Evolutionary conservation across 2,888 invertebrate genomes (phyloP).

Genomic region (Rhingia campestris): DNA sequence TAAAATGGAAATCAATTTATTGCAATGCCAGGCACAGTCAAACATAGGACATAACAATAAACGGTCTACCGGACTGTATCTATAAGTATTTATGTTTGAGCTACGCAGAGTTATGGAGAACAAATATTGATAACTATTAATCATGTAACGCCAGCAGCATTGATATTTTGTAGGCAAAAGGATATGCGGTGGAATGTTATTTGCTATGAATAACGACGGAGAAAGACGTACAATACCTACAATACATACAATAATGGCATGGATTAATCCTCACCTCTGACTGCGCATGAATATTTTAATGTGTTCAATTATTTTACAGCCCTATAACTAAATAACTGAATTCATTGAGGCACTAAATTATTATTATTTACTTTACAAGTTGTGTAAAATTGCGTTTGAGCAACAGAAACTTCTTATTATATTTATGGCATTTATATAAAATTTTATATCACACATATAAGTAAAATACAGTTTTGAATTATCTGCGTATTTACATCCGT

Average conservation of each 20-base stretch:
- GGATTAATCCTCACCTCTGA: background rate
- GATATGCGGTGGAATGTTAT: constrained; percentile 42
- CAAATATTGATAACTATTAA: constrained; percentile 72
- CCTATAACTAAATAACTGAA: constrained; percentile 64
- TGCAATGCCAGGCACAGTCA: constrained; percentile 54
- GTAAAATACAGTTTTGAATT: too few species aligned
- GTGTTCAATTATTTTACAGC: constrained; percentile 67
- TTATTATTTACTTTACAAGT: constrained; percentile 51
- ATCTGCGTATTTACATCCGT: too few species aligned
- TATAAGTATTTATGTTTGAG: too few species aligned
- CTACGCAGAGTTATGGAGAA: constrained; percentile 14
- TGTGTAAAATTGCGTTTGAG: constrained; percentile 51
- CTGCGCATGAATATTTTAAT: constrained; percentile 64
- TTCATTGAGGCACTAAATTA: constrained; percentile 51
- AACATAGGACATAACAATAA: constrained; percentile 65
- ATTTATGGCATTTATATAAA: background rate
- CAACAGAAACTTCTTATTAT: constrained; percentile 25
- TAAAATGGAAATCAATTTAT: constrained; percentile 71
- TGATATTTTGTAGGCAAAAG: constrained; percentile 54
- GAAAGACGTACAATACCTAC: background rate
- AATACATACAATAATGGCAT: background rate
- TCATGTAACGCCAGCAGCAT: constrained; percentile 63
- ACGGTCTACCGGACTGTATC: constrained; percentile 19
- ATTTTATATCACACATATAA: too few species aligned
- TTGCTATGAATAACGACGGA: constrained; percentile 15